Evolutionary conservation across 2,888 invertebrate species (phyloP), one percentile per base, ranked within the genome.

Genomic region (Drosophila niveifrons): DNA sequence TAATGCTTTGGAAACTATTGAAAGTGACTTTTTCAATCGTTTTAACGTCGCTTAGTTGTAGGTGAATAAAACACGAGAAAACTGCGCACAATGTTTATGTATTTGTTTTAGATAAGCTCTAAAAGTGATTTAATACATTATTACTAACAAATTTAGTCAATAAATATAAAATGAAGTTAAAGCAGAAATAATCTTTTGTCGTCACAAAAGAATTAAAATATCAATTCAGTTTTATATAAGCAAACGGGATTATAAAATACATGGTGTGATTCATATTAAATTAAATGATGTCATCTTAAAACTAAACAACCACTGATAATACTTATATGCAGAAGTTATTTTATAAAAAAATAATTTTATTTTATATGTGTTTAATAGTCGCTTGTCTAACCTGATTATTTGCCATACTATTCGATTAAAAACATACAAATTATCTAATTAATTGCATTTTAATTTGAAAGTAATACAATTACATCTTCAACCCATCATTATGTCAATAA

Each of bases 401-500:
- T 39, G 39, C 2, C 15, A 4, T 34, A 41, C 11, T 43, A 3
- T 11, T 43, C 1, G 28, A 29, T 8, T 9, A 28, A 6, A 28
- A 18, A 4, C 7, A 31, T 1, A 55, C 29, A 46, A 18, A 13
- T 31, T 44, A n/a, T 2, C 2, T 13, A 44, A 34, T 18, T 56
- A 56, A 56, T 34, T 44, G 31, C 13, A 18, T 13, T 57, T 47
- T 46, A 23, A 28, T 57, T 47, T 46, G 10, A 34, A 18, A 56
- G 10, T 13, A 11, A 34, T 47, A 15, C 28, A 50, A 65, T 53
- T 58, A 29, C 15, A 2, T 52, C 13, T 46, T 13, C 15, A 23
- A 43, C 44, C 18, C 52, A 52, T 73, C 31, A 56, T 63, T 46
- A 52, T 47, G 55, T 41, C 58, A 63, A 63, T 36, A 13, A 46